phyloP scores from a whole-genome alignment of 1,140 invertebrate species.

The Drosophila sulfurigaster region DNA sequence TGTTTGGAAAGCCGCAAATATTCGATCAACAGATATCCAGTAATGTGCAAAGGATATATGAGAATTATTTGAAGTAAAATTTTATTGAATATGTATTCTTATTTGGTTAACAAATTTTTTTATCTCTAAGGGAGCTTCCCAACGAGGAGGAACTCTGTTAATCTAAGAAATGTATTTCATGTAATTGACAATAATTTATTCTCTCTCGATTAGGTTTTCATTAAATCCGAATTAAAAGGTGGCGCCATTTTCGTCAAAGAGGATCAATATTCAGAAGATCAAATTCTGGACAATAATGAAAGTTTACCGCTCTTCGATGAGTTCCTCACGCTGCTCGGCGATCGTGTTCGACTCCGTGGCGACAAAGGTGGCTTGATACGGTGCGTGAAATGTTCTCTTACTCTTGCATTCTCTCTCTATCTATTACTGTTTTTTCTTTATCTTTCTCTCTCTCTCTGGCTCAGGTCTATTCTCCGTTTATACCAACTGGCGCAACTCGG shows the following conservation, averaged over 20 bases:
- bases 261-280: conserved; percentile 96
- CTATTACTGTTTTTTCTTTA: too few relatives aligned
- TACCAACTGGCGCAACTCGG: conserved; percentile 95
- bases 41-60: not conserved
- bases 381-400: conserved; percentile 83
- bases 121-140: too few relatives aligned
- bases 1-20: not conserved
- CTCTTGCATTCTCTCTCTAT: not conserved
- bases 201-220: conserved; percentile 90
- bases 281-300: conserved; percentile 98
- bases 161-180: too few relatives aligned
- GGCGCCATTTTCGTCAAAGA: conserved; percentile 97
- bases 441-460: too few relatives aligned
- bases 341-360: conserved; percentile 95
- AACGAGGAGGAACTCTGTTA: too few relatives aligned
- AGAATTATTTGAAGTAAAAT: not conserved
- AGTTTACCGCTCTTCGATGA: conserved; percentile 94
- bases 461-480: conserved; percentile 94
- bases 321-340: conserved; percentile 94
- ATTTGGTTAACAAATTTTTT: too few relatives aligned
- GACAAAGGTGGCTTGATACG: conserved; percentile 94
- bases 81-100: too few relatives aligned
- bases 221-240: conserved; percentile 98
- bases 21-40: not conserved
- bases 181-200: too few relatives aligned